These are phyloP conservation scores for Rhingia campestris DNA, from an alignment of 2,888 invertebrate species.

Conservation along the genomic window DNA sequence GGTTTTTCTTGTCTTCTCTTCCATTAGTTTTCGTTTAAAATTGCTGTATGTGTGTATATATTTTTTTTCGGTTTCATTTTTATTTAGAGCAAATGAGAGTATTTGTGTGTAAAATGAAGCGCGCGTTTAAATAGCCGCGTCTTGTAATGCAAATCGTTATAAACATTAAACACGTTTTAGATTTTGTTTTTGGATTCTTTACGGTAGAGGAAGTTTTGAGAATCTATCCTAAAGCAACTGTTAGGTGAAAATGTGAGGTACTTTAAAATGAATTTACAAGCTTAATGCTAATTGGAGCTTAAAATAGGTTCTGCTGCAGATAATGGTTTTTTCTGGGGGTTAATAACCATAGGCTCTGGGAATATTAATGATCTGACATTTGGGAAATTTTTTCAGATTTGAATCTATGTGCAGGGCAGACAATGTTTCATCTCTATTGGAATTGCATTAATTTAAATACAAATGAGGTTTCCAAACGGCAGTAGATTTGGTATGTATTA, in stretches of 20 bases:
- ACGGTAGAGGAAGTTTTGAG: background rate
- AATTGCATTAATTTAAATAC: background rate
- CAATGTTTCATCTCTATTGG: background rate
- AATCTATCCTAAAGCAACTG: background rate
- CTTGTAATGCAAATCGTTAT: constrained; percentile 62
- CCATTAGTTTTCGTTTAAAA: background rate
- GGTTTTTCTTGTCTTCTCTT: background rate
- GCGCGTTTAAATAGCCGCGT: constrained; percentile 7
- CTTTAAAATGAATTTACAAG: constrained; percentile 38
- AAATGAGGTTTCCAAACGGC: background rate
- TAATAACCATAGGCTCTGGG: constrained; percentile 3
- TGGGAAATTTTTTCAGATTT: background rate
- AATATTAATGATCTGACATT: constrained; percentile 8
- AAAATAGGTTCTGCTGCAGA: background rate
- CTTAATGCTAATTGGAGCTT: constrained; percentile 53
- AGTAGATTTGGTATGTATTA: background rate
- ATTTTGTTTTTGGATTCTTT: constrained; percentile 8
- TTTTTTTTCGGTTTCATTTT: constrained; percentile 43
- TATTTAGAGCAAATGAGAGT: constrained; percentile 50
- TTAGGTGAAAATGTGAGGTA: constrained; percentile 3
- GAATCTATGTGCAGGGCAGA: background rate
- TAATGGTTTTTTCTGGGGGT: background rate
- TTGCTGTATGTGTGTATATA: constrained; percentile 22
- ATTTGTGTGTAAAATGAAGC: constrained; percentile 13
- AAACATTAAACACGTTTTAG: constrained; percentile 31